Percentiles rank a stretch among this genome's conserved stretches.
phyloP scores from a whole-genome alignment of 2,888 invertebrate species.

The Pedicia rivosa region DNA sequence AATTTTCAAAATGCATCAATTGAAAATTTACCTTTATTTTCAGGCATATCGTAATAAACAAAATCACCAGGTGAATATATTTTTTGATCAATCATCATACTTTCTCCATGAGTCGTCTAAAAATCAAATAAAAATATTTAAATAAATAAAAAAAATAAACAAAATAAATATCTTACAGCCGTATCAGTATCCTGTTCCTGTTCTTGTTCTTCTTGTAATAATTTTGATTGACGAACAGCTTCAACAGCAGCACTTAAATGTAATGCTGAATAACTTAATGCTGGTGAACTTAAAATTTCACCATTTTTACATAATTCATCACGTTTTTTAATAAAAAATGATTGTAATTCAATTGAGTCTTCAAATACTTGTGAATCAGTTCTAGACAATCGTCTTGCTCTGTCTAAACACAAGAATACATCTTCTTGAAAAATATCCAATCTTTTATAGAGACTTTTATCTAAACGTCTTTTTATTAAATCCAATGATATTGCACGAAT shows the following conservation, averaged over 20 bases:
- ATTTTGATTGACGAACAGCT: constrained; percentile 56
- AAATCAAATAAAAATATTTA: constrained; percentile 7
- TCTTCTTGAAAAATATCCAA: constrained; percentile 95
- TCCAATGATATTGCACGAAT: constrained; percentile 78
- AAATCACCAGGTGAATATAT: constrained; percentile 76
- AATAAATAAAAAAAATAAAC: too few relatives aligned
- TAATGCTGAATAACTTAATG: constrained; percentile 61
- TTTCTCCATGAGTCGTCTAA: constrained; percentile 35
- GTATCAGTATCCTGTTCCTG: constrained; percentile 37
- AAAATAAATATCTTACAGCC: too few relatives aligned
- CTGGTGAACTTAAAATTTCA: constrained; percentile 70
- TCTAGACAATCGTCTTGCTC: constrained; percentile 72
- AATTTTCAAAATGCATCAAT: neutral
- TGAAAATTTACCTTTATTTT: constrained; percentile 21
- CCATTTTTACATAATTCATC: constrained; percentile 30
- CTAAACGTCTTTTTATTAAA: constrained; percentile 80
- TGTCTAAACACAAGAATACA: constrained; percentile 82
- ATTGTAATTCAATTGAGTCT: constrained; percentile 86
- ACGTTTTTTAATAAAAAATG: constrained; percentile 69
- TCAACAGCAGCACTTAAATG: constrained; percentile 63
- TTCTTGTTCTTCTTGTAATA: constrained; percentile 59
- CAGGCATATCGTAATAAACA: constrained; percentile 62
- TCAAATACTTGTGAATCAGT: constrained; percentile 93
- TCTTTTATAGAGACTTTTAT: constrained; percentile 81
- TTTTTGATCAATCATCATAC: constrained; percentile 59